Evolutionary conservation across 2,888 invertebrate genomes (phyloP), one percentile per base, ranked within the genome.

Genomic region (Epirrhoe alternata): DNA sequence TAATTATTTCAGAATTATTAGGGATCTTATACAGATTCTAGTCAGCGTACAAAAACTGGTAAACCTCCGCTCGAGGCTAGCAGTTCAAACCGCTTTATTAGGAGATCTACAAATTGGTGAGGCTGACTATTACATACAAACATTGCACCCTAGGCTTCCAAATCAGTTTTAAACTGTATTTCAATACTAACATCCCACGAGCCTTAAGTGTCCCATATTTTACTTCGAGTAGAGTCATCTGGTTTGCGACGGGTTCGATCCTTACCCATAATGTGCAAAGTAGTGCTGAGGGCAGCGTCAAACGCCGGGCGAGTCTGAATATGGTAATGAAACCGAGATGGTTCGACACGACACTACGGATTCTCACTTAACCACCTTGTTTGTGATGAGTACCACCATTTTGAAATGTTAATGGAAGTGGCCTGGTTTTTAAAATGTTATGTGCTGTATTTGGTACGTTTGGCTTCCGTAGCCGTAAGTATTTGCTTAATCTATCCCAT

Each of bases 321-420:
- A 55, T 55, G 55, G 55, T 55, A 55, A 55, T 55, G 8, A 30
- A 24, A 45, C 30, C 24, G 30, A 55, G n/a, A 42, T 8, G 30
- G 42, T 17, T 54, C 38, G 30, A 55, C 14, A 42, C 38, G 38
- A 16, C 24, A n/a, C 55, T 30, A 24, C 24, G 6, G 24, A 30
- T 24, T 55, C 42, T 24, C 24, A 45, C 16, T 17, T 38, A 55
- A 45, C 55, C 16, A 14, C 47, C 16, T 45, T 55, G 38, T 55
- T 55, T 55, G 55, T 45, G 8, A 42, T 42, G 38, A 42, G 38
- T 12, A 42, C 38, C 5, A 3, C 38, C 38, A 12, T 42, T 42
- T 10, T 42, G 12, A 42, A 42, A 12, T 12, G 12, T 12, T 42
- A 42, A 12, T 12, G 38, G 12, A 12, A 42, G 38, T 12, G 24